Evolutionary conservation across 2,113 vertebrate species (phyloP), one percentile per base, ranked within the genome.

Genomic region (Tinamus guttatus): DNA sequence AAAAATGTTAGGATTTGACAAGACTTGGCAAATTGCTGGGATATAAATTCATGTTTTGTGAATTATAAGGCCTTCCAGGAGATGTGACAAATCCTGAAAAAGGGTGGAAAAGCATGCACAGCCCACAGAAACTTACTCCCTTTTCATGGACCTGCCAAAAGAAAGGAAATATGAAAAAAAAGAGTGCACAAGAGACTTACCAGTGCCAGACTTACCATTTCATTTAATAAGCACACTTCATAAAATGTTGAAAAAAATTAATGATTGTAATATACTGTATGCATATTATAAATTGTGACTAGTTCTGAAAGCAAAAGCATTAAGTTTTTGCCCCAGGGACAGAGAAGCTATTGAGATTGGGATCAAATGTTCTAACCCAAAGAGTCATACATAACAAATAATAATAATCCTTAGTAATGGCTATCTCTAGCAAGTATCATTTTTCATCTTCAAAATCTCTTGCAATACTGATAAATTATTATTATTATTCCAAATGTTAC

Each of bases 1-100:
- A 95, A 97, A 97, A 98, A 97, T 86, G 83, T 97, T 92, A 90
- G 91, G 81, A 91, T 94, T 96, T 96, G 97, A 96, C 96, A 97
- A 96, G 95, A 79, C 90, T 97, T 97, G 96, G 97, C 96, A 96
- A 96, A 96, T 94, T 85, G 74, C 89, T 70, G 49, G 92, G 96
- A 90, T 78, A 85, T 96, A 96, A 95, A 96, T 96, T 97, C 96
- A 96, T 96, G 93, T 95, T 92, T 93, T 92, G 94, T 96, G 93
- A 96, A 95, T 97, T 95, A 96, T 93, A 97, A 90, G 95, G 85
- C 74, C 92, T 96, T 97, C 95, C 82, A 97, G 93, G 94, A 97
- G 89, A 96, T 73, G 90, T 97, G 94, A 91, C 95, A 97, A 96
- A 97, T 95, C 95, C 52, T 88, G 70, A 87, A 95, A 97, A 95